A percentile compares a stretch with the other conserved stretches of the same genome.
phyloP scores from a whole-genome alignment of 2,888 invertebrate species.

The Lydus trimaculatus region DNA sequence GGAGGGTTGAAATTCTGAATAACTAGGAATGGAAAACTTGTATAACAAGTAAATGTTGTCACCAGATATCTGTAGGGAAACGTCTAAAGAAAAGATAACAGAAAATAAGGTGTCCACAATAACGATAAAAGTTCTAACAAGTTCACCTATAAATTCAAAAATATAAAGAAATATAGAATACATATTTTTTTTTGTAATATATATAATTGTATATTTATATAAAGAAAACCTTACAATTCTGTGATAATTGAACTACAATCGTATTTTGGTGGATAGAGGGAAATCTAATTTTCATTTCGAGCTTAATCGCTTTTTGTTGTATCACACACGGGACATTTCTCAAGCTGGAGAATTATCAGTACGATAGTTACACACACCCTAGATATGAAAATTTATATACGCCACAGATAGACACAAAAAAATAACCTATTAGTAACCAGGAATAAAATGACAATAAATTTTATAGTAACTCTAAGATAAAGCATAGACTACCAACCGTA shows the following conservation, averaged over 20 bases:
- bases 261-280: neutral
- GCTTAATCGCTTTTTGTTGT: neutral
- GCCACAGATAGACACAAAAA: neutral
- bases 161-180: slow-evolving; percentile 1
- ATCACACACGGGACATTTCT: neutral
- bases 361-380: neutral
- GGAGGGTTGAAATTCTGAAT: neutral
- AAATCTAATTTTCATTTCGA: neutral
- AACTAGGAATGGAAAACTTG: slow-evolving; percentile 5
- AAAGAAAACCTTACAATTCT: neutral
- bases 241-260: neutral
- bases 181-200: neutral
- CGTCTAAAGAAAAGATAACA: neutral
- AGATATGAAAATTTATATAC: slow-evolving; percentile 6
- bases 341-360: neutral
- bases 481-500: neutral
- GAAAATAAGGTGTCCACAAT: neutral
- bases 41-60: slow-evolving; percentile 8
- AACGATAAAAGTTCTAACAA: slow-evolving; percentile 9
- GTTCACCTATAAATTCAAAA: slow-evolving; percentile 10
- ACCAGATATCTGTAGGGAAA: neutral
- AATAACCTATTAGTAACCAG: neutral
- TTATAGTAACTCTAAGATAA: neutral
- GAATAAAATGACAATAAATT: slow-evolving; percentile 1
- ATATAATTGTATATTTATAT: neutral